A percentile compares a stretch with the other conserved stretches of the same genome.
phyloP scores from a whole-genome alignment of 2,797 vertebrate genomes.

The Rhynchotus rufescens region DNA sequence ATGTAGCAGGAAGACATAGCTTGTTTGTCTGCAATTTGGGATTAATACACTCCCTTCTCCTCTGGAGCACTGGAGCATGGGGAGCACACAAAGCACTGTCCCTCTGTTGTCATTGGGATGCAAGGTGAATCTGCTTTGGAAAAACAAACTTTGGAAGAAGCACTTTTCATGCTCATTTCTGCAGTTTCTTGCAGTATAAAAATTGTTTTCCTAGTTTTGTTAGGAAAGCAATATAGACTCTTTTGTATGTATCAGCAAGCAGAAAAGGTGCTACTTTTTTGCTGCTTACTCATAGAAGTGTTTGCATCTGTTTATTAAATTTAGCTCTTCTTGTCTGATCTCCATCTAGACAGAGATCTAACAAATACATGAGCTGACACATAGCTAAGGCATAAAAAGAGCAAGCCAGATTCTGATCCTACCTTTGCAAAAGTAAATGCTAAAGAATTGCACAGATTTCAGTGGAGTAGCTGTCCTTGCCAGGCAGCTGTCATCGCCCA shows the following conservation, averaged over 20 bases:
- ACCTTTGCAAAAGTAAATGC: not conserved
- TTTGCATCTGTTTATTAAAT: slow-evolving; percentile 1
- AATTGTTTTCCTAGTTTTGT: slow-evolving; percentile 13
- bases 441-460: not conserved
- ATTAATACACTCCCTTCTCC: not conserved
- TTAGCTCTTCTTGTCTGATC: not conserved
- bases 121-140: not conserved
- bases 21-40: not conserved
- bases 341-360: not conserved
- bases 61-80: not conserved
- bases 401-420: not conserved
- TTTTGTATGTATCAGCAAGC: not conserved
- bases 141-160: slow-evolving; percentile 16
- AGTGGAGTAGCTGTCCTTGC: not conserved
- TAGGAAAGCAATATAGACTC: not conserved
- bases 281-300: not conserved
- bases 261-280: not conserved
- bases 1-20: not conserved
- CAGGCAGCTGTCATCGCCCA: fast-evolving
- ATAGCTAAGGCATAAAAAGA: not conserved
- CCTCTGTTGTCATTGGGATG: not conserved
- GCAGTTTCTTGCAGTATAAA: not conserved
- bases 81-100: not conserved
- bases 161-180: not conserved
- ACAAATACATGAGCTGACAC: not conserved